Evolutionary conservation across 2,888 invertebrate species (phyloP).

Genomic region (Itoplectis maculator): DNA sequence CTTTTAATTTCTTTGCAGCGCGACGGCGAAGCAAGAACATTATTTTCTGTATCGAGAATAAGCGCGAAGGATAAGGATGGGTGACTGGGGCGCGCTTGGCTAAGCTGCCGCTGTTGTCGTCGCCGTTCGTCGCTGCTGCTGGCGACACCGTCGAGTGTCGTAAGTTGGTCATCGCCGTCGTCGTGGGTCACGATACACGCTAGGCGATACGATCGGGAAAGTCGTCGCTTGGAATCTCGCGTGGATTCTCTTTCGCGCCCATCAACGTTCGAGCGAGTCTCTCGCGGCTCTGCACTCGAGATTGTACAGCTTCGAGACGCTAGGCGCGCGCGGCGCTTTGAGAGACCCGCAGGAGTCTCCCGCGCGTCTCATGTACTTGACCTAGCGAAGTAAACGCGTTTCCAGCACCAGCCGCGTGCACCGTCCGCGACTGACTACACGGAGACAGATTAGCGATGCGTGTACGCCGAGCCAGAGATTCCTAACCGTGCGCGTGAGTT

Average conservation of each 20-base stretch:
- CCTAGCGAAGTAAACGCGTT: slow-evolving; percentile 63
- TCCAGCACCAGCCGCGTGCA: slow-evolving; percentile 25
- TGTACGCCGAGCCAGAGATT: slow-evolving; percentile 15
- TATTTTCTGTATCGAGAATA: not conserved
- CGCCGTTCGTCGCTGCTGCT: too few species aligned
- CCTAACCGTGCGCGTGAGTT: slow-evolving; percentile 3
- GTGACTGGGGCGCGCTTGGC: not conserved
- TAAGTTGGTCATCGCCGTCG: slow-evolving; percentile 61
- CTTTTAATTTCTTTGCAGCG: not conserved
- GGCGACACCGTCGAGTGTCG: slow-evolving; percentile 51
- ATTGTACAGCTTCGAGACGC: not conserved
- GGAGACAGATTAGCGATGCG: slow-evolving; percentile 2
- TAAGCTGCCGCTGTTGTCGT: slow-evolving; percentile 35
- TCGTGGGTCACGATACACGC: slow-evolving; percentile 54
- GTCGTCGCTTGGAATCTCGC: slow-evolving; percentile 57
- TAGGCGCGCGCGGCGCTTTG: not conserved
- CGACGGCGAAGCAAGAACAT: not conserved
- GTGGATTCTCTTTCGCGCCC: slow-evolving; percentile 28
- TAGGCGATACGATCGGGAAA: slow-evolving; percentile 68
- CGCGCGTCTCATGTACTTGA: slow-evolving; percentile 57
- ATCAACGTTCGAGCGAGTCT: slow-evolving; percentile 14
- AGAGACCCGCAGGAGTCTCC: not conserved
- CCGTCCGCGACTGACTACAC: not conserved
- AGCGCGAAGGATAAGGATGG: not conserved
- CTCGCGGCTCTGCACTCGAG: not conserved